Evolutionary conservation across 1,140 invertebrate species (phyloP).

Genomic region (Eubasilissa regina): DNA sequence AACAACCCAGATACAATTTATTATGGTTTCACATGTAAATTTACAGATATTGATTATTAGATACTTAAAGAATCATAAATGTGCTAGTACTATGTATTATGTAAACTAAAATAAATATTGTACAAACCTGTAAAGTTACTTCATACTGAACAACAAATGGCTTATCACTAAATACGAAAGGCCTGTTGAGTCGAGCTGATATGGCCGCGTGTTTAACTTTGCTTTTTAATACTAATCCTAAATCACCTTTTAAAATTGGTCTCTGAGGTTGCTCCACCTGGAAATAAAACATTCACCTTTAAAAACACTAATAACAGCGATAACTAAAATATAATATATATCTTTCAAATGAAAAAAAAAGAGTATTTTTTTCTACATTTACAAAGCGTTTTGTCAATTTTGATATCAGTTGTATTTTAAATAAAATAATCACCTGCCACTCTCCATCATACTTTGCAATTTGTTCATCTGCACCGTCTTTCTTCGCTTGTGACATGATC

Average conservation of each 20-base stretch:
- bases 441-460: constrained; percentile 96
- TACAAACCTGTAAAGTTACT: constrained; percentile 78
- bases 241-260: constrained; percentile 86
- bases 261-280: constrained; percentile 84
- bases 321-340: background rate
- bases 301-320: background rate
- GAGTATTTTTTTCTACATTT: background rate
- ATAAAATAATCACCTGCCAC: constrained; percentile 70
- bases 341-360: no score
- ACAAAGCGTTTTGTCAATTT: constrained; percentile 29
- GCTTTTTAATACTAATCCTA: constrained; percentile 92
- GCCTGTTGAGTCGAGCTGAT: constrained; percentile 83
- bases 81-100: background rate
- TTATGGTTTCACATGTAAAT: no score
- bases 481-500: constrained; percentile 93
- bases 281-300: background rate
- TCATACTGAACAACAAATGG: constrained; percentile 97
- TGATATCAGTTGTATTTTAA: constrained; percentile 14
- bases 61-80: background rate
- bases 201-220: constrained; percentile 98
- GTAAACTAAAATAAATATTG: background rate
- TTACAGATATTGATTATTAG: background rate
- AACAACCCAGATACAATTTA: no score
- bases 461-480: constrained; percentile 91
- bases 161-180: constrained; percentile 90